Evolutionary conservation across 2,797 vertebrate genomes (phyloP).

Genomic region (Coregonus suidteri): DNA sequence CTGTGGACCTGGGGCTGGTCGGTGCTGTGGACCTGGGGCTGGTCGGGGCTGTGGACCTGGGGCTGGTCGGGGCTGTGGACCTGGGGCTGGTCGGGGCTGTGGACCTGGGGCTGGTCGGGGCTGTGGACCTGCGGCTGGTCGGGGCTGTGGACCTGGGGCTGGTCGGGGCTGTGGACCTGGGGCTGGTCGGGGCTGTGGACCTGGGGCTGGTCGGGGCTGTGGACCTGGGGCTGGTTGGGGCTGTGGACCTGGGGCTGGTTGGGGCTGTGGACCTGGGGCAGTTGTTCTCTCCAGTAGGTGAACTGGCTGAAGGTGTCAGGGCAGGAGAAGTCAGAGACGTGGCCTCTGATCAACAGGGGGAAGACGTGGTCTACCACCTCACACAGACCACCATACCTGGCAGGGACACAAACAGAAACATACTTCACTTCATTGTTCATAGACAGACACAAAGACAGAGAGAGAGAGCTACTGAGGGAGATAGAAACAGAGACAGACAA

Average conservation of each 20-base stretch:
- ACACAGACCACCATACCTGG: slow-evolving; percentile 87
- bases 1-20: slow-evolving; percentile 21
- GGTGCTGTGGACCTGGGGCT: neutral
- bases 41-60: slow-evolving; percentile 15
- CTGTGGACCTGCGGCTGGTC: slow-evolving; percentile 59
- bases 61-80: slow-evolving; percentile 72
- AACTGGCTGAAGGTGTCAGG: slow-evolving; percentile 85
- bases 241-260: neutral
- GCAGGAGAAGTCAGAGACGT: slow-evolving; percentile 82
- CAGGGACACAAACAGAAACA: slow-evolving; percentile 38
- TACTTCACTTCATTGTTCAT: neutral
- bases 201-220: neutral
- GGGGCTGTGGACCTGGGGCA: slow-evolving; percentile 44
- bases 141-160: slow-evolving; percentile 43
- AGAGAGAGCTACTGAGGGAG: neutral
- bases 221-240: slow-evolving; percentile 21
- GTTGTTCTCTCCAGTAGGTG: slow-evolving; percentile 86
- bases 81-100: slow-evolving; percentile 15
- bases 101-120: slow-evolving; percentile 61
- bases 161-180: neutral
- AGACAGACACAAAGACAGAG: neutral
- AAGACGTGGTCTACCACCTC: slow-evolving; percentile 96
- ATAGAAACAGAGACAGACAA: neutral
- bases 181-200: no score
- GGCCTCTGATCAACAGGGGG: slow-evolving; percentile 81